Conservation (phyloP, 2,113 vertebrate genomes). For the Hipposideros armiger region DNA sequence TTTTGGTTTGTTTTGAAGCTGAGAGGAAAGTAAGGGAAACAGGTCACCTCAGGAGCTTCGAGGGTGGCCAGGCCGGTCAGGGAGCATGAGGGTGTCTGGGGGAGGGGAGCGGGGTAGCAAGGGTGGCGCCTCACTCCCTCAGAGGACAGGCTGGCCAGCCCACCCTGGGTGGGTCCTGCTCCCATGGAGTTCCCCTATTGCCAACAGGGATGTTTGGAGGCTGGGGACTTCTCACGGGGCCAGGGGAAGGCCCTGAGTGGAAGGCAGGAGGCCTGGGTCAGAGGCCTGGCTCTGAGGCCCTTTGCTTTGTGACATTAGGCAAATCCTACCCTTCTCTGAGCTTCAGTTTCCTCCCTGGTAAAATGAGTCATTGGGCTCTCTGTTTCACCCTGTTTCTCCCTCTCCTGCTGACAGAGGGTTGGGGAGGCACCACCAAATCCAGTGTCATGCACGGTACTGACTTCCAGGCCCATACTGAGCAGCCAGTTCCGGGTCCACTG, state of each 20-base stretch:
- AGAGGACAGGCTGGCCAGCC: neutral
- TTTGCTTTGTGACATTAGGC: neutral
- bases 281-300: neutral
- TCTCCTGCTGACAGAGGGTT: neutral
- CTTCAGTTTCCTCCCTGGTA: neutral
- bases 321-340: neutral
- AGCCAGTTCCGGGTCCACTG: accelerated
- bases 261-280: neutral
- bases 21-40: conserved; percentile 56
- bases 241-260: neutral
- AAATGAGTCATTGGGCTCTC: neutral
- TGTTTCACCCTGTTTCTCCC: neutral
- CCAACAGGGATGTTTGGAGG: neutral
- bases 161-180: conserved; percentile 22
- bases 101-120: neutral
- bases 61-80: conserved; percentile 50
- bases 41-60: conserved; percentile 64
- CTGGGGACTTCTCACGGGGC: neutral
- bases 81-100: neutral
- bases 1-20: conserved; percentile 80
- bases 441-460: accelerated
- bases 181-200: neutral
- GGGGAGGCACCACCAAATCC: neutral
- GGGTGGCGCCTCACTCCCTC: neutral
- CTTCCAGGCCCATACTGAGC: neutral